Percentiles rank a stretch among this genome's conserved stretches.
Conservation (phyloP, 2,113 vertebrate genomes). For the Indri indri region DNA sequence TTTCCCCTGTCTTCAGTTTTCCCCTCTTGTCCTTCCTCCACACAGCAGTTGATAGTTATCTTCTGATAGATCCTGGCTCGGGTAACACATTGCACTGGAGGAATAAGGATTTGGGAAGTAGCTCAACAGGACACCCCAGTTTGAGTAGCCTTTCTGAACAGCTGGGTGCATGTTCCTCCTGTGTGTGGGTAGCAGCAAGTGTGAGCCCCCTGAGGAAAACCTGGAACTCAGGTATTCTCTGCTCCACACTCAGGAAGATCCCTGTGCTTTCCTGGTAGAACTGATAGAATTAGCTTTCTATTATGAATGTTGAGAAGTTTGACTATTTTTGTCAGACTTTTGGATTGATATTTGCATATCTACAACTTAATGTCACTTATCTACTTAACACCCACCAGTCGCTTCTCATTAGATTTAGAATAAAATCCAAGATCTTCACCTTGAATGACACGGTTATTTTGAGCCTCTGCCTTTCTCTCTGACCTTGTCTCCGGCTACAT, state of each 20-base stretch:
- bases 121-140: background rate
- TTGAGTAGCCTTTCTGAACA: background rate
- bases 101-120: background rate
- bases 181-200: background rate
- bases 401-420: background rate
- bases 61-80: background rate
- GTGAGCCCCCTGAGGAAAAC: background rate
- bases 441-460: background rate
- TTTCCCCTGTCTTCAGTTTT: background rate
- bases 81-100: background rate
- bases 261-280: background rate
- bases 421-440: background rate
- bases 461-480: background rate
- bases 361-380: background rate
- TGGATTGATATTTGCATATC: background rate
- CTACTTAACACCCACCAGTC: background rate
- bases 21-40: background rate
- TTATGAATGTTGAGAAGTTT: background rate
- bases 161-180: background rate
- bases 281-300: background rate
- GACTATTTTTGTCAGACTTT: background rate
- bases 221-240: background rate
- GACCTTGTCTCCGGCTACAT: background rate
- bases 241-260: background rate
- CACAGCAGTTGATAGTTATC: background rate